A percentile compares a stretch with the other conserved stretches of the same genome.
Conservation (phyloP, 1,140 invertebrate genomes). For the Heliconius nattereri region DNA sequence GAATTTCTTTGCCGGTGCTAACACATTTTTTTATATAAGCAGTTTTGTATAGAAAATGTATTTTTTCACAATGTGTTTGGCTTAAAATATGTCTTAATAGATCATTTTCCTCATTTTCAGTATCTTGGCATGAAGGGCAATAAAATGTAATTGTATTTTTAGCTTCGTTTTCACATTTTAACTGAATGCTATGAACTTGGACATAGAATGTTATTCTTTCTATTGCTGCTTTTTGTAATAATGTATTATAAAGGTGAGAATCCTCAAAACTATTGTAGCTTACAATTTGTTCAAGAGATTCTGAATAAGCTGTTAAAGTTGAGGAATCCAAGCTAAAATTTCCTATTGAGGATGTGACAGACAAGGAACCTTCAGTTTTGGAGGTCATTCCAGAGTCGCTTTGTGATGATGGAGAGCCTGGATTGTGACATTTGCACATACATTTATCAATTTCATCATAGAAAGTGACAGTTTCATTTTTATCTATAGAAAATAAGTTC, state of each 20-base stretch:
- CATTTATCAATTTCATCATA: slow-evolving; percentile 46
- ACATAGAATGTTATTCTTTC: slow-evolving; percentile 73
- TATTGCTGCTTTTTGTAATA: slow-evolving; percentile 66
- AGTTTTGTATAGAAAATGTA: slow-evolving; percentile 75
- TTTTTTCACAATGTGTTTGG: slow-evolving; percentile 68
- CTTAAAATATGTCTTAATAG: slow-evolving; percentile 67
- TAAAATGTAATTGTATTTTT: slow-evolving; percentile 60
- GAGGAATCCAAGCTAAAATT: slow-evolving; percentile 69
- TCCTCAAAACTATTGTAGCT: slow-evolving; percentile 73
- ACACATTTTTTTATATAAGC: slow-evolving; percentile 76
- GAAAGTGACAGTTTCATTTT: slow-evolving; percentile 34
- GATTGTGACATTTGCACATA: slow-evolving; percentile 54
- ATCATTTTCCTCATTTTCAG: slow-evolving; percentile 59
- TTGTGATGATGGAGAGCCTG: slow-evolving; percentile 42
- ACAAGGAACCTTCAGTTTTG: slow-evolving; percentile 52
- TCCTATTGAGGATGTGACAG: slow-evolving; percentile 70
- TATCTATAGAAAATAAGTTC: slow-evolving; percentile 56
- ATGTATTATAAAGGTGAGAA: slow-evolving; percentile 52
- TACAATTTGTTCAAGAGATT: slow-evolving; percentile 66
- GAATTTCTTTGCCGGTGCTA: slow-evolving; percentile 61
- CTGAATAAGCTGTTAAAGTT: slow-evolving; percentile 67
- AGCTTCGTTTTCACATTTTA: slow-evolving; percentile 52
- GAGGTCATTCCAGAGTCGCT: slow-evolving; percentile 55
- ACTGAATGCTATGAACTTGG: slow-evolving; percentile 69
- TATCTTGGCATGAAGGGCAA: slow-evolving; percentile 60